A percentile compares a stretch with the other conserved stretches of the same genome.
These are phyloP conservation scores for Scolanthus callimorphus DNA, from an alignment of 92 coral and sea anemone genomes.

Conservation along the genomic window DNA sequence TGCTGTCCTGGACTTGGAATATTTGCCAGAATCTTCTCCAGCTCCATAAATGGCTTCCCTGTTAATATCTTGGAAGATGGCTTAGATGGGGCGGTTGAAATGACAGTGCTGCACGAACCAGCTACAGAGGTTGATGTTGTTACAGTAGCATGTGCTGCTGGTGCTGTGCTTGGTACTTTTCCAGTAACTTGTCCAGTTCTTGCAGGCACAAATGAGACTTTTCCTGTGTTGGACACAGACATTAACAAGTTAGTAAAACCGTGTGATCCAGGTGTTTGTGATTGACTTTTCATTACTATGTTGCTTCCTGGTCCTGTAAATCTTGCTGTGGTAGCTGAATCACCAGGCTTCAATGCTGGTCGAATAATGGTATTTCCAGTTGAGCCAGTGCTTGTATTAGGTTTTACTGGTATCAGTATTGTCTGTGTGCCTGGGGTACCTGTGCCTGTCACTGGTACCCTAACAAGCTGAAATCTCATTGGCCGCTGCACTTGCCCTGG, in stretches of 20 bases:
- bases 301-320: too few relatives aligned
- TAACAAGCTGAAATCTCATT: not conserved
- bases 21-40: slow-evolving; percentile 28
- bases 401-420: not conserved
- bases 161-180: not conserved
- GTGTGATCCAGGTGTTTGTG: too few relatives aligned
- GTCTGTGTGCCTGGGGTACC: too few relatives aligned
- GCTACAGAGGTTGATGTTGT: not conserved
- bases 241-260: not conserved
- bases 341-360: too few relatives aligned
- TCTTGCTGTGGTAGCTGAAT: too few relatives aligned
- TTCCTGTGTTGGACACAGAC: not conserved
- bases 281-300: too few relatives aligned
- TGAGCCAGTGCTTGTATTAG: too few relatives aligned
- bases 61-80: too few relatives aligned
- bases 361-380: too few relatives aligned
- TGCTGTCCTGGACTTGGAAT: slow-evolving; percentile 12
- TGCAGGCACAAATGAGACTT: not conserved
- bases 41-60: slow-evolving; percentile 12
- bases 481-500: not conserved
- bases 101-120: too few relatives aligned
- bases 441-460: not conserved
- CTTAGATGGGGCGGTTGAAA: too few relatives aligned
- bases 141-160: not conserved
- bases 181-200: not conserved